Conservation (phyloP, 2,797 vertebrate genomes). For the Pseudomugil gertrudae region DNA sequence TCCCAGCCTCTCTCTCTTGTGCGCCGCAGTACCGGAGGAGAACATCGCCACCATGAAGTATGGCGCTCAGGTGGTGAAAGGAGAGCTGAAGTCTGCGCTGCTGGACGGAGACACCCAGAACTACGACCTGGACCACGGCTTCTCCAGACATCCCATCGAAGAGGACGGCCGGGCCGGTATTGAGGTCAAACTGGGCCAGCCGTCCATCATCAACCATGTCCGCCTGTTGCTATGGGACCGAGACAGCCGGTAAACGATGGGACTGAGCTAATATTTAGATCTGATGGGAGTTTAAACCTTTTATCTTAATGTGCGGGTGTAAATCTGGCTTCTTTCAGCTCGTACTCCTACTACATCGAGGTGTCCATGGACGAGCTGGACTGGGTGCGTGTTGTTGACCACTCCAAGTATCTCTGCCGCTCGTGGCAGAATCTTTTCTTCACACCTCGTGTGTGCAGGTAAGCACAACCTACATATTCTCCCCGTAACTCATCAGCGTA, state of each 20-base stretch:
- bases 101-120: conserved; percentile 98
- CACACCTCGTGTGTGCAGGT: conserved; percentile 94
- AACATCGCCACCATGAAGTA: conserved; percentile 99
- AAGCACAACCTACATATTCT: not conserved
- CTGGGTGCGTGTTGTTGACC: conserved; percentile 96
- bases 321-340: conserved; percentile 73
- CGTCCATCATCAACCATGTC: conserved; percentile 94
- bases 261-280: too few relatives aligned
- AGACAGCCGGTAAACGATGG: conserved; percentile 87
- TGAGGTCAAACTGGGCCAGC: conserved; percentile 94
- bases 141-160: conserved; percentile 95
- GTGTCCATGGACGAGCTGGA: conserved; percentile 99
- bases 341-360: conserved; percentile 98
- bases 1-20: not conserved
- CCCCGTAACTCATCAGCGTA: too few relatives aligned
- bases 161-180: conserved; percentile 94
- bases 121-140: conserved; percentile 98
- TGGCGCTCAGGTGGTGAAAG: conserved; percentile 95
- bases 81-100: conserved; percentile 95
- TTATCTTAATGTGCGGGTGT: not conserved
- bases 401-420: conserved; percentile 93
- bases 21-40: conserved; percentile 90
- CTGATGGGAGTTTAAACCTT: too few relatives aligned
- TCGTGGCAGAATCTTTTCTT: conserved; percentile 98
- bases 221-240: conserved; percentile 95